Evolutionary conservation across 2,797 vertebrate species (phyloP).

Genomic region (Diceros bicornis): DNA sequence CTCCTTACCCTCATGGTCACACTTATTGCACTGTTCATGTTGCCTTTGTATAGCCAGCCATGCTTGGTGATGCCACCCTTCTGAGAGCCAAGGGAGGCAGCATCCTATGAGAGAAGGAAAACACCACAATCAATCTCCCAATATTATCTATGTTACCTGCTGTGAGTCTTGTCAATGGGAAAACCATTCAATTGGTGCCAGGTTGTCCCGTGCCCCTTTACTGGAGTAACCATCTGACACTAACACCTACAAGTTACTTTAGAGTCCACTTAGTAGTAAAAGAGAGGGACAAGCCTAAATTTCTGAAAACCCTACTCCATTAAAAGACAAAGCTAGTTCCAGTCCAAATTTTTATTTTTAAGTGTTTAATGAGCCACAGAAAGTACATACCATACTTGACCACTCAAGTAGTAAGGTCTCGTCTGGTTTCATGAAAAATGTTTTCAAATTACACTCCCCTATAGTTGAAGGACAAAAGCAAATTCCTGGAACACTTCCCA

Average conservation of each 20-base stretch:
- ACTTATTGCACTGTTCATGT: slow-evolving; percentile 99
- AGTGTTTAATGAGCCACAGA: slow-evolving; percentile 60
- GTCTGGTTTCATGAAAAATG: slow-evolving; percentile 59
- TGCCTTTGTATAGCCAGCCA: slow-evolving; percentile 99
- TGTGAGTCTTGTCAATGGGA: background rate
- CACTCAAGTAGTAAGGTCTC: slow-evolving; percentile 51
- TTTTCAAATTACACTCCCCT: slow-evolving; percentile 74
- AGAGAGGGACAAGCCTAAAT: background rate
- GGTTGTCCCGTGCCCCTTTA: background rate
- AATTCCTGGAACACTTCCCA: slow-evolving; percentile 83
- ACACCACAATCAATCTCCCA: background rate
- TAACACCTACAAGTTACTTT: background rate
- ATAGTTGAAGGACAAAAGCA: slow-evolving; percentile 68
- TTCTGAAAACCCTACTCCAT: slow-evolving; percentile 23
- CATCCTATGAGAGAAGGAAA: slow-evolving; percentile 91
- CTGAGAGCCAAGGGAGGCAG: slow-evolving; percentile 96
- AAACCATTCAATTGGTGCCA: background rate
- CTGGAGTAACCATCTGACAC: background rate
- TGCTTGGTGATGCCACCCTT: slow-evolving; percentile 98
- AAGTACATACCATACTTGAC: slow-evolving; percentile 63
- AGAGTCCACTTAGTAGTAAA: background rate
- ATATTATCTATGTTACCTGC: too few relatives aligned
- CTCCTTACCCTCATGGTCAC: slow-evolving; percentile 97
- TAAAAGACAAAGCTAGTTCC: background rate
- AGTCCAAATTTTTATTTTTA: slow-evolving; percentile 47